Evolutionary conservation across 2,888 invertebrate genomes (phyloP), one percentile per base, ranked within the genome.

Genomic region (Oscheius sp.): DNA sequence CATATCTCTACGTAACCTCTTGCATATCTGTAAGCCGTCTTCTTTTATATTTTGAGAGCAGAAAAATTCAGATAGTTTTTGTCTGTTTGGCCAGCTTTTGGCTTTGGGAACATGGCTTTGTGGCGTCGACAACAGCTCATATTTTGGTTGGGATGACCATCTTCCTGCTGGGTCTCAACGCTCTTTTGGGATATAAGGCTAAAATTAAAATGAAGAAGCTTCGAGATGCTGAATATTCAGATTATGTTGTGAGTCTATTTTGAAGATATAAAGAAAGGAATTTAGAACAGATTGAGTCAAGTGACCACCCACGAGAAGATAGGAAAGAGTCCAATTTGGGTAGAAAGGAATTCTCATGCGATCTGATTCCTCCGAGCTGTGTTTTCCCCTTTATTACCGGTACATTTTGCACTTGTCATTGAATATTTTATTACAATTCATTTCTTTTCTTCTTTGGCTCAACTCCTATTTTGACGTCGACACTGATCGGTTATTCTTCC

Each of bases 401-500:
- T 61, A 61, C 29, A 4, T 29, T 17, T 57, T 8, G n/a, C 23
- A 25, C 27, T 29, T 48, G 15, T 48, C 50, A 25, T 45, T 42
- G 17, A 61, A 61, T 23, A 8, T 45, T n/a, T 45, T 17, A 45
- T 61, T 61, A 61, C 45, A 61, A 61, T 17, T 42, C 61, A 17
- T 27, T 42, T 17, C n/a, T 64, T 27, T 48, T 48, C 25, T 46
- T 27, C 64, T 48, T 50, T 20, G 39, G 39, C 8, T 61, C 65
- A 33, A 31, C 42, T 65, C 39, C 69, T 64, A 20, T 69, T 69
- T 23, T 46, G 39, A 37, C 63, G 34, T 20, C 69, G 17, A 31
- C 84, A 84, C 45, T 73, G 52, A 12, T 81, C 82, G 6, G 83
- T 84, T 37, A 84, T 80, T 25, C 81, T 63, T n/a, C 84, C 84